Evolutionary conservation across 2,888 invertebrate species (phyloP), one percentile per base, ranked within the genome.

Genomic region (Gnatocerus cornutus): DNA sequence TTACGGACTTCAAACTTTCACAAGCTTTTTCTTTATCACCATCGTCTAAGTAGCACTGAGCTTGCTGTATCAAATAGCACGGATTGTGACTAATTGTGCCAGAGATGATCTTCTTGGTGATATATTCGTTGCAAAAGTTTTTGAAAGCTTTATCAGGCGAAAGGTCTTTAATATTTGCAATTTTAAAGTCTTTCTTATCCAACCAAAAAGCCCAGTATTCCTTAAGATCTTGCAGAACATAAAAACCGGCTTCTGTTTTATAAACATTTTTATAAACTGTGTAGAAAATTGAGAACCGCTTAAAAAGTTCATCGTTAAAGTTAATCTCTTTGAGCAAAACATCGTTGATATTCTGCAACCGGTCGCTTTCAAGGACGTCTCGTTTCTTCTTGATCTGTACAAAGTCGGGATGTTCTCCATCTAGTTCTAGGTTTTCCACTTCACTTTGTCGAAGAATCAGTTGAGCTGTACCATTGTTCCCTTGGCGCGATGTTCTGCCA

Each of bases 401-500:
- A 13, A 59, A 59, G 13, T 10, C n/a, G 3, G 53, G 14, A 30
- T 16, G n/a, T 3, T 6, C 27, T 3, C 9, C 39, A 12, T 16
- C 13, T 8, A 58, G 16, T 9, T 21, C 21, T 10, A 30, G 33
- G 30, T 68, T 14, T 3, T 29, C 30, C 13, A 61, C 61, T 43
- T 48, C 69, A 48, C 69, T 64, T 16, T 46, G 37, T 0, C 56
- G 9, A 27, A 77, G 53, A 9, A 82, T 76, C 16, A 82, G 67
- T 61, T 78, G 78, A 21, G 78, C 80, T 6, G 80, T 76, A 4
- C 85, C 85, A 10, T 72, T 72, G 48, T 83, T 76, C 0, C 85
- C 85, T 45, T 72, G 71, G 59, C 85, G 74, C 0, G 83, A 81
- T 5, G 84, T 79, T 71, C 85, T 70, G 0, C 85, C 85, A 61